A percentile compares a stretch with the other conserved stretches of the same genome.
Evolutionary conservation across 1,140 invertebrate species (phyloP).

Genomic region (Pantala flavescens): DNA sequence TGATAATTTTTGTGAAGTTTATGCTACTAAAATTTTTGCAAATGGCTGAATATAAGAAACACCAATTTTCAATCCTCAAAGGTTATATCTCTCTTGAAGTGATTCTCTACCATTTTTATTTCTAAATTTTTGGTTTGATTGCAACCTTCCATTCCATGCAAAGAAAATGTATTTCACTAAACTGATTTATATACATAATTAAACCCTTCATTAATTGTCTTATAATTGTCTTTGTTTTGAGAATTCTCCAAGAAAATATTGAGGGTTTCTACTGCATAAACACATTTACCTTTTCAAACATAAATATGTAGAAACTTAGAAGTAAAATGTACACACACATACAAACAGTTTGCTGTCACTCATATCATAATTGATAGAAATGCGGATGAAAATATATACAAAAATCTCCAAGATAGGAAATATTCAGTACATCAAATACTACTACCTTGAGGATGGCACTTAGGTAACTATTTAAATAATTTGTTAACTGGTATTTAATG

Average conservation of each 20-base stretch:
- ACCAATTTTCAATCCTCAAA: no score
- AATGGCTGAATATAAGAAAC: no score
- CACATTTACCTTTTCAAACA: not conserved
- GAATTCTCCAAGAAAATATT: not conserved
- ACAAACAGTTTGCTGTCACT: not conserved
- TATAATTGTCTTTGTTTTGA: not conserved
- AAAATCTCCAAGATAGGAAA: not conserved
- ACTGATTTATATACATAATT: not conserved
- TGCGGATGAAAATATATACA: not conserved
- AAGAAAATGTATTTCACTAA: not conserved
- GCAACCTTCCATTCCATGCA: not conserved
- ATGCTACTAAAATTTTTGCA: no score
- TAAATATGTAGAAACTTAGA: not conserved
- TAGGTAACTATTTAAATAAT: not conserved
- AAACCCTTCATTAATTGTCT: not conserved
- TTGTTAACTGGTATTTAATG: not conserved
- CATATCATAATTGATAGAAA: not conserved
- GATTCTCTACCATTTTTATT: not conserved
- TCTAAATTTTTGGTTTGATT: not conserved
- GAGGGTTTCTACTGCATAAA: not conserved
- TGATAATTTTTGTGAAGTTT: no score
- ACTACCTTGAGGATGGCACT: not conserved
- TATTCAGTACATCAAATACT: not conserved
- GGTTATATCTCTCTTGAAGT: not conserved
- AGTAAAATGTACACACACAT: not conserved